These are phyloP conservation scores for Glaucopsyche alexis DNA, from an alignment of 2,888 invertebrate genomes.

Conservation along the genomic window DNA sequence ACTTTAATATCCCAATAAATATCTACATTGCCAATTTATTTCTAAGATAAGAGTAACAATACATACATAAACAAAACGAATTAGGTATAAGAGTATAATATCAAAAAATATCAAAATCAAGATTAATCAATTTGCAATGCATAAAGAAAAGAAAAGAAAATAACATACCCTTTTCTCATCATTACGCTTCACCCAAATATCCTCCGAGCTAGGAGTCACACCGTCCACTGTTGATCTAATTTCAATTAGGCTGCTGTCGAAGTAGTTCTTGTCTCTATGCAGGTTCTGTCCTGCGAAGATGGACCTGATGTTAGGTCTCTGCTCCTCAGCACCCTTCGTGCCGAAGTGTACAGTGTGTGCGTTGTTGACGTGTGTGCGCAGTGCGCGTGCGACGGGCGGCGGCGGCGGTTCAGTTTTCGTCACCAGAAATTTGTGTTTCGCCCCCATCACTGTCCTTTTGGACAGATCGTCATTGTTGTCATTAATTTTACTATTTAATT, in stretches of 20 bases:
- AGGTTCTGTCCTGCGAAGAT: conserved; percentile 79
- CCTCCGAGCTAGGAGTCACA: conserved; percentile 82
- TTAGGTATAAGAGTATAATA: too few species aligned
- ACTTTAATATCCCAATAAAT: too few species aligned
- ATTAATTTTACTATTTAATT: conserved; percentile 37
- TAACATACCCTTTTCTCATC: conserved; percentile 80
- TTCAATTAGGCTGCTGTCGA: conserved; percentile 89
- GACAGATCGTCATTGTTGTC: conserved; percentile 57
- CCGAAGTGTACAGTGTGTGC: conserved; percentile 86
- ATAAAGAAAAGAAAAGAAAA: background rate
- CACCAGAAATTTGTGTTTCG: conserved; percentile 67
- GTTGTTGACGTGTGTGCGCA: conserved; percentile 74
- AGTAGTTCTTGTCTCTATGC: conserved; percentile 89
- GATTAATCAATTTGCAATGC: too few species aligned
- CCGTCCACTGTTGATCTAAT: conserved; percentile 87
- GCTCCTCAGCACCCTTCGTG: conserved; percentile 78
- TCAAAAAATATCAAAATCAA: too few species aligned
- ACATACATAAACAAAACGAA: too few species aligned
- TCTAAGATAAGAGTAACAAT: too few species aligned
- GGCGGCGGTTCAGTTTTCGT: conserved; percentile 60
- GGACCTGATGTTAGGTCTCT: conserved; percentile 81
- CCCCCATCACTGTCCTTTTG: conserved; percentile 67
- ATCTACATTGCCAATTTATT: too few species aligned
- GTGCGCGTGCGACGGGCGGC: conserved; percentile 68
- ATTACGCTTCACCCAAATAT: conserved; percentile 85